Evolutionary conservation across 2,113 vertebrate genomes (phyloP), one percentile per base, ranked within the genome.

Genomic region (Scytalopus superciliaris): DNA sequence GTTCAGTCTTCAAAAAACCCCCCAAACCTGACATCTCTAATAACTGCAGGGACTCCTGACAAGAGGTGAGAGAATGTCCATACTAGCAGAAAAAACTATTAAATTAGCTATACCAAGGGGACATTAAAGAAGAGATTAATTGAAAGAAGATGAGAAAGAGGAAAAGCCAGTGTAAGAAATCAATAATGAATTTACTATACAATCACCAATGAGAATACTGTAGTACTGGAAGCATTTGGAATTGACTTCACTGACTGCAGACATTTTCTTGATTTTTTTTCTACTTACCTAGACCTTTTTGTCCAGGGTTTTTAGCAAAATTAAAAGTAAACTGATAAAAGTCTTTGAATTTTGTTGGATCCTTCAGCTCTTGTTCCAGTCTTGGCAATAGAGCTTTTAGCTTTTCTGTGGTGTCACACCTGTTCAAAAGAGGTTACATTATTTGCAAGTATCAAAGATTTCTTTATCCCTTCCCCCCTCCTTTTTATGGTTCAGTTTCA

Each of bases 301-400:
- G 99, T 93, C 99, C 99, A 55, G 99, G 99, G 94, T 99, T 99
- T 98, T 99, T 99, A 95, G 99, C 99, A 97, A 99, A 99, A 94
- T 99, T 99, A 97, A 99, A 99, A 85, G 99, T 99, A 97, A 99
- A 99, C 94, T 99, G 99, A 97, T 99, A 99, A 96, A 99, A 99
- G 90, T 99, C 99, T 97, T 99, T 99, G 96, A 99, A 99, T 93
- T 99, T 99, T 52, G 96, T 97, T 39, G 98, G 97, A 91, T 99
- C 99, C 98, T 99, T 99, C 33, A 99, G 98, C 93, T 99, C 99
- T 96, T 99, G 99, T 94, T 99, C 99, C 97, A 99, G 94, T 91
- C 98, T 98, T 55, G 99, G 99, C 88, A 99, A 98, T 55, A 99
- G 96, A 82, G 98, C 97, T 97, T 98, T 99, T 66, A 99, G 97